Base-by-base conservation (phyloP, 2,888 invertebrate genomes). In the Dugesia japonica region DNA sequence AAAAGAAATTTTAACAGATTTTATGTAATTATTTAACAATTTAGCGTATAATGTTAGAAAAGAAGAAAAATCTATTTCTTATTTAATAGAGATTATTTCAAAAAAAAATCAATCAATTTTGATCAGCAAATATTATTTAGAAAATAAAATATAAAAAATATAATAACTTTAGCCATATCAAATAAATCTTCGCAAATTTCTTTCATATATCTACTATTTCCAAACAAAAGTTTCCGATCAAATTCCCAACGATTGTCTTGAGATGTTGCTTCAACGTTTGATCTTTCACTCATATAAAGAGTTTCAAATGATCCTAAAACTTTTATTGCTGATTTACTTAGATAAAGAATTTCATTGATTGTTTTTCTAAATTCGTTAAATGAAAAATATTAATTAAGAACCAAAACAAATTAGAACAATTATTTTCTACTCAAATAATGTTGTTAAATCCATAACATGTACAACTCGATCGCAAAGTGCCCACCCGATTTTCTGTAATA, bases 181-280 rank as follows among this genome's bases (percentile, higher is more conserved):
- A 89, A 87, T 42, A 94, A 86, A 82, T 93, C 91, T 73, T 87
- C 86, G 78, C 91, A 91, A 9, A 94, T 91, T 7, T 87, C 87
- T 0, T 89, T 89, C 80, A 92, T 90, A 81, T 93, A 92, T 82
- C 92, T 92, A 0, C 92, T 91, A 78, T 89, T 88, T 0, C 89
- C 89, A 84, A 94, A 94, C 28, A 94, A 85, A 71, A 88, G 87
- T 17, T 88, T 88, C 80, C 90, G 89, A 82, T 93, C 91, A 84
- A 94, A 94, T 84, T 94, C 93, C 94, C 94, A 94, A 9, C 94
- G 88, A 1, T 89, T 27, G 78, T 91, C 91, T 80, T 91, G 90
- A 0, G 91, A 92, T 0, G 91, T 90, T 20, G 89, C 84, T 84
- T 94, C 94, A 79, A 94, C 93, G 80, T 89, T 89, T n/a, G 89